Evolutionary conservation across 2,113 vertebrate genomes (phyloP).

Genomic region (Phalacrocorax aristotelis): DNA sequence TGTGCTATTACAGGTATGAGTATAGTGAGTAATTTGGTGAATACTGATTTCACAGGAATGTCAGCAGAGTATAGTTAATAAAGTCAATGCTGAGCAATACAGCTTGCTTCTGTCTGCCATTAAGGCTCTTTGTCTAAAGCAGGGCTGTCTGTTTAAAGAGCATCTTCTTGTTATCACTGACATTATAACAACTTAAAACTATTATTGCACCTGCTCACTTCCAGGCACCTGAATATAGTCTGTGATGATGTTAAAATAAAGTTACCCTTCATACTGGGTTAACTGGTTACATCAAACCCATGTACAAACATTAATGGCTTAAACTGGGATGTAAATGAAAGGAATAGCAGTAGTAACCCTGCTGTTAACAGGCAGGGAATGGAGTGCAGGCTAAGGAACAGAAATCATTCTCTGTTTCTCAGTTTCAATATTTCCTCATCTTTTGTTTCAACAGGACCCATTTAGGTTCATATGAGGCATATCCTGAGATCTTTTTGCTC

Average conservation of each 20-base stretch:
- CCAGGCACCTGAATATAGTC: neutral
- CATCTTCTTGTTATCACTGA: neutral
- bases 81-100: neutral
- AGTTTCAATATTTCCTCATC: neutral
- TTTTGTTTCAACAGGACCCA: neutral
- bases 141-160: neutral
- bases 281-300: neutral
- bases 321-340: neutral
- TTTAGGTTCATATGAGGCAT: neutral
- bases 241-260: neutral
- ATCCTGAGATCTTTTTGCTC: neutral
- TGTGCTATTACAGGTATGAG: neutral
- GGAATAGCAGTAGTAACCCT: neutral
- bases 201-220: neutral
- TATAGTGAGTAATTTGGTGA: neutral
- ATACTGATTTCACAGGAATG: neutral
- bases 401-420: neutral
- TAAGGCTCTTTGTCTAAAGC: neutral
- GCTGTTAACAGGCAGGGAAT: neutral
- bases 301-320: neutral
- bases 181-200: neutral
- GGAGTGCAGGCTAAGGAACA: neutral
- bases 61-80: neutral
- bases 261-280: neutral
- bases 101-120: neutral